These are phyloP conservation scores for Stomatorhinus ivindoensis DNA, from an alignment of 2,113 vertebrate species.

Conservation along the genomic window DNA sequence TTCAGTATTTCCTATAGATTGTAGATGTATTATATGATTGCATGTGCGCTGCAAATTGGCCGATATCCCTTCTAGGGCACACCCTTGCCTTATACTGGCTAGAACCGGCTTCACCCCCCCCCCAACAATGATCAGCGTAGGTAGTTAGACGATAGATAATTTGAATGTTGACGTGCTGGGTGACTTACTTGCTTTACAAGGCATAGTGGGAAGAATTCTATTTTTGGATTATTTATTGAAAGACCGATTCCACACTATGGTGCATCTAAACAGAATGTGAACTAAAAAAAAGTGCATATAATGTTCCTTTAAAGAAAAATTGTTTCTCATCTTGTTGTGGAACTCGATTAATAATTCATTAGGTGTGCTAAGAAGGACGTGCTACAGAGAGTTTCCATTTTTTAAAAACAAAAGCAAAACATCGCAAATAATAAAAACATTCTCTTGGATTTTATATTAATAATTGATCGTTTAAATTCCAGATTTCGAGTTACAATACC, in stretches of 20 bases:
- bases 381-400: not conserved
- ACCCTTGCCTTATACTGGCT: not conserved
- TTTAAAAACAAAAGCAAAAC: not conserved
- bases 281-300: not conserved
- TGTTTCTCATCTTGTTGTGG: not conserved
- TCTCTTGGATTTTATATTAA: not conserved
- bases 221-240: not conserved
- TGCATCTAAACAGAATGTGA: not conserved
- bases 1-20: not conserved
- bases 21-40: not conserved
- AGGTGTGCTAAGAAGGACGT: not conserved
- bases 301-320: not conserved
- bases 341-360: not conserved
- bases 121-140: not conserved
- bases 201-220: not conserved
- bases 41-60: not conserved
- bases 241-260: not conserved
- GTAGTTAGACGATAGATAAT: not conserved
- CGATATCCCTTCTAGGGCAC: not conserved
- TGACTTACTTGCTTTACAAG: not conserved
- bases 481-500: not conserved
- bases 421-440: not conserved
- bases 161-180: not conserved
- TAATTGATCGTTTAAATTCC: not conserved
- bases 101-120: not conserved